Percentiles rank a stretch among this genome's conserved stretches.
These are phyloP conservation scores for Amphiprion percula DNA, from an alignment of 2,113 vertebrate genomes.

Conservation along the genomic window DNA sequence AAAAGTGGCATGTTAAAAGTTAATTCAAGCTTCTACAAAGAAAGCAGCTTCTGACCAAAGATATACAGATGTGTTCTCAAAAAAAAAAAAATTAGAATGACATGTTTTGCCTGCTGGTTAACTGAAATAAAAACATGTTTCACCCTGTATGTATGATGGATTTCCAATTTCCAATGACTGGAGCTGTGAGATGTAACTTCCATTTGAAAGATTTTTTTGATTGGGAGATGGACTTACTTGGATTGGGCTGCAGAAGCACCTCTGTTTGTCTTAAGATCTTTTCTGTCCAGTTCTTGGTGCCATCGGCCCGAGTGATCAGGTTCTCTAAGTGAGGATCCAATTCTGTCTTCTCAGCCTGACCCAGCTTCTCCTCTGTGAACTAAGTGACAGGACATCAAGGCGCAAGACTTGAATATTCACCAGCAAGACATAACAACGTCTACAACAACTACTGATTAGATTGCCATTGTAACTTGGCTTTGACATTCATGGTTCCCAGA, in stretches of 20 bases:
- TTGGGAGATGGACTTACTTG: conserved; percentile 62
- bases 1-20: no score
- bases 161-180: neutral
- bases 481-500: neutral
- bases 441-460: neutral
- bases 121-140: no score
- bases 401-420: neutral
- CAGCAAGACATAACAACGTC: neutral
- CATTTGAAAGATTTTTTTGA: neutral
- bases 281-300: conserved; percentile 97
- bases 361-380: conserved; percentile 98
- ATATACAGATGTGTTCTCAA: no score
- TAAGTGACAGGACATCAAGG: conserved; percentile 51
- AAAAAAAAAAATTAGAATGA: no score
- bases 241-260: conserved; percentile 79
- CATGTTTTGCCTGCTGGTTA: no score
- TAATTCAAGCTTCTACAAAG: no score
- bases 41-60: no score
- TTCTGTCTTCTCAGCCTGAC: conserved; percentile 96
- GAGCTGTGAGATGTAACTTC: no score
- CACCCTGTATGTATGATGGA: no score
- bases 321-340: conserved; percentile 94
- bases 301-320: conserved; percentile 90
- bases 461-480: neutral
- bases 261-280: conserved; percentile 84